Evolutionary conservation across 2,888 invertebrate genomes (phyloP), one percentile per base, ranked within the genome.

Genomic region (Timandra comae): DNA sequence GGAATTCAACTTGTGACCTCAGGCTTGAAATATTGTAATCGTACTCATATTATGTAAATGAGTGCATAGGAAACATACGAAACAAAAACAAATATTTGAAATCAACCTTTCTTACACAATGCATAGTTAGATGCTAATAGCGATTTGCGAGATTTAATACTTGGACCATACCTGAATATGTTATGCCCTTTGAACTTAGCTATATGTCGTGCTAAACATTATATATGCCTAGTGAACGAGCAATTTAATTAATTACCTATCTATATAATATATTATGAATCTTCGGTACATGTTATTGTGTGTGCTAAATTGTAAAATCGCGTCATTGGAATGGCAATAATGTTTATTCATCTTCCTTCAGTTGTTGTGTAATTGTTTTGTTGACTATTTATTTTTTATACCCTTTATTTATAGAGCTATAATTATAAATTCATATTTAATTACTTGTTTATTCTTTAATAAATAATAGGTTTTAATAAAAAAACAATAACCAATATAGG

Each of bases 221-320:
- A 16, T 6, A 16, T 16, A 16, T 16, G 16, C 6, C 16, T 6
- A 5, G 6, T 6, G 16, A 16, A 16, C 6, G 16, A 16, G 16
- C 16, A 16, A 16, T 16, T 16, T 16, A 16, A 16, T 16, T 16
- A 16, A 16, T 5, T 16, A 16, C 16, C 6, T 16, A 16, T 61
- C 59, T 65, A 54, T 60, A 51, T 35, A 13, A 8, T 58, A 57
- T 65, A 49, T 57, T 58, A 16, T 16, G 16, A 1, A 16, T 16
- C 16, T 16, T 24, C 6, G 9, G 11, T 10, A 8, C 10, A 22
- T 7, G 7, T 24, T 10, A 9, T 10, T 11, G 10, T 10, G 24
- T 60, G 57, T 67, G 55, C 62, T 69, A 67, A 67, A 63, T 61
- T 51, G 50, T 62, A 46, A 70, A 69, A 68, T 64, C 62, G 63